Evolutionary conservation across 2,888 invertebrate species (phyloP).

Genomic region (Caenorhabditis panamensis): DNA sequence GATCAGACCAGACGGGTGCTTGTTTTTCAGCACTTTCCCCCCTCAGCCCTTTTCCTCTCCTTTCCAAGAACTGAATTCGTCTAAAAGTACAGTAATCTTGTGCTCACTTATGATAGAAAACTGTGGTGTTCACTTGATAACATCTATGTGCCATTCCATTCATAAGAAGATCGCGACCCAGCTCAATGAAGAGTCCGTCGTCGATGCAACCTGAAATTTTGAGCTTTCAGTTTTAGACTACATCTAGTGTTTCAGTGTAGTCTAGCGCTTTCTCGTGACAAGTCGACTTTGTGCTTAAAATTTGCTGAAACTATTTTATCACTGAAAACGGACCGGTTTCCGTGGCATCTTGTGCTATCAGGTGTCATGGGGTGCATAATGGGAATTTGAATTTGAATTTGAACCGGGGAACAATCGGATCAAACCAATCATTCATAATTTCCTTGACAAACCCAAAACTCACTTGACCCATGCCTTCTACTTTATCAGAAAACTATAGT

Average conservation of each 20-base stretch:
- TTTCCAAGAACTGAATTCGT: background rate
- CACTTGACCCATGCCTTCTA: background rate
- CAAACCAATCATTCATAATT: background rate
- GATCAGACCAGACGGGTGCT: background rate
- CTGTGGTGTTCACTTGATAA: conserved; percentile 76
- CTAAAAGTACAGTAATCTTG: background rate
- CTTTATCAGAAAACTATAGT: background rate
- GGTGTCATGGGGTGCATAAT: background rate
- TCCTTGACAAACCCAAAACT: background rate
- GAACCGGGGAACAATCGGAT: background rate
- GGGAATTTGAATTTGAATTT: background rate
- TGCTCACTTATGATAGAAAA: conserved; percentile 79
- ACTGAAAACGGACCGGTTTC: conserved; percentile 4
- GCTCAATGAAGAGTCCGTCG: conserved; percentile 77
- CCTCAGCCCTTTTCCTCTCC: background rate
- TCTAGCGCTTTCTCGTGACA: conserved; percentile 1
- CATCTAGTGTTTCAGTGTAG: background rate
- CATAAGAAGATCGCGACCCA: conserved; percentile 78
- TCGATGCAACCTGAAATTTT: conserved; percentile 75
- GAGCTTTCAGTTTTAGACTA: background rate
- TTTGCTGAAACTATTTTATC: background rate
- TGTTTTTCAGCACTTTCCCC: conserved; percentile 18
- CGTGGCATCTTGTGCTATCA: background rate
- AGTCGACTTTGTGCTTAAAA: background rate
- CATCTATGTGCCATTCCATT: conserved; percentile 78